Evolutionary conservation across 2,888 invertebrate genomes (phyloP), one percentile per base, ranked within the genome.

Genomic region (Endotricha flammealis): DNA sequence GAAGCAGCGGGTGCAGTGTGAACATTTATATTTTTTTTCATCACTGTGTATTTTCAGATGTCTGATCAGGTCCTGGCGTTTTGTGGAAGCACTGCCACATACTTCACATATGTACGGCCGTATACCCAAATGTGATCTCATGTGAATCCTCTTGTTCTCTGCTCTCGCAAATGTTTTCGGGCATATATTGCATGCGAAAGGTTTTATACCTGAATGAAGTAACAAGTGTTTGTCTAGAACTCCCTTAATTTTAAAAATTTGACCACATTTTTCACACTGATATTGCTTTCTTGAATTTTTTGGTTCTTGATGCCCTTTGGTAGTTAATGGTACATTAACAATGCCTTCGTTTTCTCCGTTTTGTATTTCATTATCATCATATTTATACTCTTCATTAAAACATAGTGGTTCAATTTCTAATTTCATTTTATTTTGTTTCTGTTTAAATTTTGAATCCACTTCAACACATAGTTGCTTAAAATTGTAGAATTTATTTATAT

Each of bases 61-160:
- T 9, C 65, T 44, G 2, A 49, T 38, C 22, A 68, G 46, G 36
- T 66, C 64, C 39, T 67, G 61, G 1, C 49, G 49, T 43, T 63
- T 65, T 11, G 53, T 53, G 29, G 63, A 59, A 20, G 57, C 51
- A 30, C 64, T 64, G 2, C 82, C 79, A 51, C 89, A 89, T 22
- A 69, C 64, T 39, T 75, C 72, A 59, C 89, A 89, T 38, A 79
- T 61, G 48, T 77, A 88, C 1, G 88, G 88, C 25, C 78, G 72
- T 17, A 77, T 73, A 3, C 88, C 88, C 1, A 78, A 75, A 46
- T 89, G 89, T 1, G 72, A 71, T 44, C 87, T 65, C 66, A 81
- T 80, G 46, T 89, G 89, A 36, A 87, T 81, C 12, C 71, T 72
- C 33, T 85, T 59, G 48, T 79, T 76, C 9, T 75, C 76, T 2